These are phyloP conservation scores for Piezodorus guildinii DNA, from an alignment of 1,140 invertebrate genomes.

Conservation along the genomic window DNA sequence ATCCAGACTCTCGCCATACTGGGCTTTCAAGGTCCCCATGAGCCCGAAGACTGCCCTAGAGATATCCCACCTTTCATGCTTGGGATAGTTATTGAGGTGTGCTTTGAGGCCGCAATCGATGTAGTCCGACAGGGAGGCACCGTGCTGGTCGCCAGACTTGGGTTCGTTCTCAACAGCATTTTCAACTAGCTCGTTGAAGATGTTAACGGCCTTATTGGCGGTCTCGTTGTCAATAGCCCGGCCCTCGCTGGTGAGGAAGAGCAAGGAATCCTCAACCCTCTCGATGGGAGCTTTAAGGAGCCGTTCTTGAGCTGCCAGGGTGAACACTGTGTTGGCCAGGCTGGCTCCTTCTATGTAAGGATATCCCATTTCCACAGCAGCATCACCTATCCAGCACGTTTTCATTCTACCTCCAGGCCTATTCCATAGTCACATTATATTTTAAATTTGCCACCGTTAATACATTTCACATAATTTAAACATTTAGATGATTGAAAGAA, in stretches of 20 bases:
- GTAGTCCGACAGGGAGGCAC: conserved; percentile 45
- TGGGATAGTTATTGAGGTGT: conserved; percentile 51
- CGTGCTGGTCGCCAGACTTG: conserved; percentile 37
- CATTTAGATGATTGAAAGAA: too few relatives aligned
- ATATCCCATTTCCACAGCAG: conserved; percentile 58
- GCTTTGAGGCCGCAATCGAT: conserved; percentile 50
- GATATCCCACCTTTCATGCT: conserved; percentile 48
- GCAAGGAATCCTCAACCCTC: conserved; percentile 34
- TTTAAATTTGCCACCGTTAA: too few relatives aligned
- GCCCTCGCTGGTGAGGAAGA: conserved; percentile 22
- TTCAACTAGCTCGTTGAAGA: conserved; percentile 50
- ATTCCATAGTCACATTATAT: too few relatives aligned
- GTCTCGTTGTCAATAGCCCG: conserved; percentile 10
- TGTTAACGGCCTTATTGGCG: conserved; percentile 39
- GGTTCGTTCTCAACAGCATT: conserved; percentile 33
- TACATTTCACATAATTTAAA: too few relatives aligned
- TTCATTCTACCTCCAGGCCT: conserved; percentile 58
- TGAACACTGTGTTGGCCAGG: conserved; percentile 51
- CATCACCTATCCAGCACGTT: conserved; percentile 58
- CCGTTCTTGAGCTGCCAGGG: conserved; percentile 49
- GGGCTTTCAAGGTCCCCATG: conserved; percentile 44
- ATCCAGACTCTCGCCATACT: conserved; percentile 48
- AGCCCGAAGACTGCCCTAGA: conserved; percentile 51
- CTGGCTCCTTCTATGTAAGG: conserved; percentile 52
- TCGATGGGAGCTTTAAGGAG: conserved; percentile 40